These are phyloP conservation scores for Sicus ferrugineus DNA, from an alignment of 2,888 invertebrate species.

Conservation along the genomic window DNA sequence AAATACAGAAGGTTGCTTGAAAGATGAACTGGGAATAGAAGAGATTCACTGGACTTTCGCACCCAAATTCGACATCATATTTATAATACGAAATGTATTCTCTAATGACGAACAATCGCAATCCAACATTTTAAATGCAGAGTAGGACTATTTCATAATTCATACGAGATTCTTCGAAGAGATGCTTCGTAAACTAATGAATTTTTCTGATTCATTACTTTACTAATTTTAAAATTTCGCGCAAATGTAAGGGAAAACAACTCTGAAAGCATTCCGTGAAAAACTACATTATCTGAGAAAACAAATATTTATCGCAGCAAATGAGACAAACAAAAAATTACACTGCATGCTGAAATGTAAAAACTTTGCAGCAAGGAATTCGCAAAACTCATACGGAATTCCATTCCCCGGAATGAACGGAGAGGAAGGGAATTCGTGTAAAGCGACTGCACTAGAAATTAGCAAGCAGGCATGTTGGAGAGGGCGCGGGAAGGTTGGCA, in stretches of 20 bases:
- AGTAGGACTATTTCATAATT: background rate
- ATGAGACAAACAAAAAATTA: conserved; percentile 17
- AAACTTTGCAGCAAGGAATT: background rate
- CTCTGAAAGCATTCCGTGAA: no score
- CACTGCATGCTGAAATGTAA: conserved; percentile 7
- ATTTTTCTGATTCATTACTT: no score
- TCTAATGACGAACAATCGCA: no score
- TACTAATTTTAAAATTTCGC: background rate
- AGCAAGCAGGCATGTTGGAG: background rate
- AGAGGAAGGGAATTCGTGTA: background rate
- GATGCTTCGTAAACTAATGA: no score
- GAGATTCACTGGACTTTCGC: no score
- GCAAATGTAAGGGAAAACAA: no score
- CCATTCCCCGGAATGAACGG: background rate
- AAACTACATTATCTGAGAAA: background rate
- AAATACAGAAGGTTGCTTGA: no score
- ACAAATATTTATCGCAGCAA: conserved; percentile 19
- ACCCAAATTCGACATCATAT: background rate
- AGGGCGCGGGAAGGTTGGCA: no score
- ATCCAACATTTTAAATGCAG: background rate
- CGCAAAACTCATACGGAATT: background rate
- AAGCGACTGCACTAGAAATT: background rate
- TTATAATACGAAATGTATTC: background rate
- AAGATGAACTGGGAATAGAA: no score
- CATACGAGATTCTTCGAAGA: no score